Evolutionary conservation across 1,140 invertebrate species (phyloP), one percentile per base, ranked within the genome.

Genomic region (Odontomachus brunneus): DNA sequence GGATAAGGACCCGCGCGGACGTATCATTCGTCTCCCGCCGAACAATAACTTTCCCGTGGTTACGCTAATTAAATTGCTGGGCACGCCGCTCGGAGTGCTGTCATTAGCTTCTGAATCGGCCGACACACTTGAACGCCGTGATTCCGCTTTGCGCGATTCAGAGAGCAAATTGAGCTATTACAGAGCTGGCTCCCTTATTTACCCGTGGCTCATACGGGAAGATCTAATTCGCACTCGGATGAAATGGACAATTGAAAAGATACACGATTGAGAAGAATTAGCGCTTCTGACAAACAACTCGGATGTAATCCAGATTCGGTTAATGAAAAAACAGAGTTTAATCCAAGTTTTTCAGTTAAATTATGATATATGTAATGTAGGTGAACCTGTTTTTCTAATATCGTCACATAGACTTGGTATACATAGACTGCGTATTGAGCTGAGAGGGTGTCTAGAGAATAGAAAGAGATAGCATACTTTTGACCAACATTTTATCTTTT

Each of bases 61-160:
- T 86, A 86, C 67, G 57, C 26, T 83, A 86, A 87, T 86, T 86
- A 86, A 76, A 86, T 87, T 57, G 62, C 73, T 63, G 19, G 33
- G 33, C 22, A 12, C 29, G 17, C 44, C 22, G 51, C 67, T n/a
- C 66, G 33, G 22, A 48, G 66, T 53, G 11, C 24, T 57, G 60
- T 65, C 24, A 69, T 69, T 78, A 78, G 33, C 65, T 48, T 57
- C 53, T 44, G 65, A 57, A 48, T 48, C 19, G 65, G 51, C 5
- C 65, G 24, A 7, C 38, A 59, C 51, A 51, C 26, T 26, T 76
- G 24, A 80, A 33, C 44, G 73, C 14, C 15, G 9, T 33, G 44
- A 80, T 69, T 57, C 19, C 22, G 22, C n/a, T 71, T 71, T 80
- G 24, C 29, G 38, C 22, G 57, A 44, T 57, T 57, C 17, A 38